These are phyloP conservation scores for Hypotaenidia okinawae DNA, from an alignment of 2,797 vertebrate genomes.

Conservation along the genomic window DNA sequence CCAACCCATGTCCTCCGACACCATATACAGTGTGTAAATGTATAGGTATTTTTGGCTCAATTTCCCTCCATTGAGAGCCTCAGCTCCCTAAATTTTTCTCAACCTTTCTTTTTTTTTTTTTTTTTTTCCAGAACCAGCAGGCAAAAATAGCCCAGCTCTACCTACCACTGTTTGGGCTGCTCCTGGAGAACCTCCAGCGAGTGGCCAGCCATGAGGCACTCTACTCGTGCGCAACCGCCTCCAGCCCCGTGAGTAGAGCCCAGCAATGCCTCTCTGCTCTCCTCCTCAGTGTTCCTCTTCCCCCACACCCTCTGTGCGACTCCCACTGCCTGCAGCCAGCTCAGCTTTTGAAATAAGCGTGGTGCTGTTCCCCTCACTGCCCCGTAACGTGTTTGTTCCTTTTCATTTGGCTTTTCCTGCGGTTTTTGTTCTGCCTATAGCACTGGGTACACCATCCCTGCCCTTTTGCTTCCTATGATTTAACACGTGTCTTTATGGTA, in stretches of 20 bases:
- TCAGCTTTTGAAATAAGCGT: background rate
- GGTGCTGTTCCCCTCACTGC: background rate
- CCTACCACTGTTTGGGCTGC: slow-evolving; percentile 89
- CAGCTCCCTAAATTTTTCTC: background rate
- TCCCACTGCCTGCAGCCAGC: background rate
- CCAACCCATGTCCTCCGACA: background rate
- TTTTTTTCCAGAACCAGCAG: slow-evolving; percentile 88
- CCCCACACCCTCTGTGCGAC: fast-evolving
- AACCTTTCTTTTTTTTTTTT: background rate
- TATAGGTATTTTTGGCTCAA: fast-evolving
- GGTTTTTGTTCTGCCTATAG: background rate
- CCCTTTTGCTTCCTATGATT: background rate
- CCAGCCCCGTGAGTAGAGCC: slow-evolving; percentile 77
- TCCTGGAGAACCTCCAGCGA: slow-evolving; percentile 91
- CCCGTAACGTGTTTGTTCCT: background rate
- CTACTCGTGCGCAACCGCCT: slow-evolving; percentile 60
- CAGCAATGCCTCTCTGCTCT: background rate
- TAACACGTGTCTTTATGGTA: fast-evolving
- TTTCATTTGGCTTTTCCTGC: background rate
- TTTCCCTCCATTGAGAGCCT: background rate
- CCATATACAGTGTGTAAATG: fast-evolving
- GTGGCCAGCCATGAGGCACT: slow-evolving; percentile 77
- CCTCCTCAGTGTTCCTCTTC: background rate
- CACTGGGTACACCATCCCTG: background rate
- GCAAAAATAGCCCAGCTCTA: slow-evolving; percentile 93